Evolutionary conservation across 53 echinoderm and acorn worm genomes (phyloP).

Genomic region (Glandiceps talaboti): DNA sequence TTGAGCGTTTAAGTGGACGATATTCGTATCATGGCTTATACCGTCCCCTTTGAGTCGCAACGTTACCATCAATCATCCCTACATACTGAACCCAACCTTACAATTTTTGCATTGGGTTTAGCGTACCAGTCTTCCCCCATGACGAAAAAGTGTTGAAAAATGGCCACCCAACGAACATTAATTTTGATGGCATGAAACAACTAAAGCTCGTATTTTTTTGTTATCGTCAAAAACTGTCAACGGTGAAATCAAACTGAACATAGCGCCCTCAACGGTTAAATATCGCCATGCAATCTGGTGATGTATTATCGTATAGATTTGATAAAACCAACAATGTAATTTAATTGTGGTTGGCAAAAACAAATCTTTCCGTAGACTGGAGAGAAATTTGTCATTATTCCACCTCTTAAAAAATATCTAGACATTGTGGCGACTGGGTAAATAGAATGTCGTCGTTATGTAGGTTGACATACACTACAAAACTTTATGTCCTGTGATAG

Average conservation of each 20-base stretch:
- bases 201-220: no score
- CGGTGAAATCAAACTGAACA: no score
- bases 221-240: no score
- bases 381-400: background rate
- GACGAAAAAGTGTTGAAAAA: no score
- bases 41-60: background rate
- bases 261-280: background rate
- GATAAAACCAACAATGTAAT: background rate
- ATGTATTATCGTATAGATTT: background rate
- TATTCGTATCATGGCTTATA: background rate
- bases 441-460: no score
- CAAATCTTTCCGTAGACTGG: background rate
- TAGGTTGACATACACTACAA: no score
- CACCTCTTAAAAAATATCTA: background rate
- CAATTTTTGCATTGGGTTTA: no score
- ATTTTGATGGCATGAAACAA: no score
- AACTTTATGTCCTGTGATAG: no score
- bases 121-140: no score
- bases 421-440: background rate
- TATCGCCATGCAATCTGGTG: background rate
- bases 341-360: background rate
- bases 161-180: no score
- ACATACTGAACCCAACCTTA: no score
- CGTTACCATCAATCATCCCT: background rate
- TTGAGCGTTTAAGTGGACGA: background rate